A percentile compares a stretch with the other conserved stretches of the same genome.
Evolutionary conservation across 2,888 invertebrate species (phyloP).

Genomic region (Lapara coniferarum): DNA sequence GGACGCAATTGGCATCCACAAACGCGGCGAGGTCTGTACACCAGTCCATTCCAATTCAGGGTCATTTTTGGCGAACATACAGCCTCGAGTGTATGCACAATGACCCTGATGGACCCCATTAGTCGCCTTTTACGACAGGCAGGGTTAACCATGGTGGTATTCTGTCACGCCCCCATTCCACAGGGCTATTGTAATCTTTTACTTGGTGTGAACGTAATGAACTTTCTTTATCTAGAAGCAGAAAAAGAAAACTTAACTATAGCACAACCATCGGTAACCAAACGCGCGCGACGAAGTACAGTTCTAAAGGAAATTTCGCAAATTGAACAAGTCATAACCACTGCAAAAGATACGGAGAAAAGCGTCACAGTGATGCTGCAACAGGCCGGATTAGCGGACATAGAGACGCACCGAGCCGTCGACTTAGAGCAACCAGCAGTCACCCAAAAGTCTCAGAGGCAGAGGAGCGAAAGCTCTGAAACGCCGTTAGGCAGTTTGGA

Average conservation of each 20-base stretch:
- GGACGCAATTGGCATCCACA: too few species aligned
- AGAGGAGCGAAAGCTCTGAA: slow-evolving; percentile 55
- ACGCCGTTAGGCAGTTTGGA: slow-evolving; percentile 72
- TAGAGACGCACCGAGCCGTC: slow-evolving; percentile 32
- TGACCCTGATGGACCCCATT: too few species aligned
- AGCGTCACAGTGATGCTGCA: slow-evolving; percentile 56
- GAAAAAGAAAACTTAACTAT: slow-evolving; percentile 62
- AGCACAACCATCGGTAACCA: background rate
- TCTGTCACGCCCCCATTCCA: too few species aligned
- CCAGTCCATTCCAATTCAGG: too few species aligned
- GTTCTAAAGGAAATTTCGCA: slow-evolving; percentile 6
- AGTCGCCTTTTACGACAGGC: too few species aligned
- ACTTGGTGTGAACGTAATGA: background rate
- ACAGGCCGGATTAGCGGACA: slow-evolving; percentile 60
- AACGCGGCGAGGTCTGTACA: too few species aligned
- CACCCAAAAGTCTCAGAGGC: slow-evolving; percentile 23
- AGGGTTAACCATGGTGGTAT: too few species aligned
- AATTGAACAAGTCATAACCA: background rate
- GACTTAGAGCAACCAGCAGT: background rate
- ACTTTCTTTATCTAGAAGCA: slow-evolving; percentile 36
- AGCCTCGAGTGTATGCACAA: too few species aligned
- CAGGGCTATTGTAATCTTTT: too few species aligned
- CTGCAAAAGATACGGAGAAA: slow-evolving; percentile 38
- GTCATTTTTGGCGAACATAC: too few species aligned
- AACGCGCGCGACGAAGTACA: background rate